A percentile compares a stretch with the other conserved stretches of the same genome.
These are phyloP conservation scores for Lagria hirta DNA, from an alignment of 2,888 invertebrate species.

Conservation along the genomic window DNA sequence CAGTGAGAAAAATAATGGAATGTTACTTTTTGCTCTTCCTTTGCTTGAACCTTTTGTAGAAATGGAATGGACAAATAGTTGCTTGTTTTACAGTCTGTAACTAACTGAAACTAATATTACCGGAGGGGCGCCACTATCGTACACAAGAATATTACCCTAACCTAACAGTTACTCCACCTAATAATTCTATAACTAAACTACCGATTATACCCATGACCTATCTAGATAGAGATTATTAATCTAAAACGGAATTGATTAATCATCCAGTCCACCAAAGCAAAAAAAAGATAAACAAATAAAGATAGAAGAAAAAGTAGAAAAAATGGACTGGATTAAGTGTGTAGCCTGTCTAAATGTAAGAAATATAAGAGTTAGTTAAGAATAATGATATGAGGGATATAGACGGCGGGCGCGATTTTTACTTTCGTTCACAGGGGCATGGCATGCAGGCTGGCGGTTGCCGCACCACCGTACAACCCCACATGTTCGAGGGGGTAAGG, in stretches of 20 bases:
- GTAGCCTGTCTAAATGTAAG: constrained; percentile 17
- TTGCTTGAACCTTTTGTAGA: constrained; percentile 14
- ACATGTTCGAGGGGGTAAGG: constrained; percentile 67
- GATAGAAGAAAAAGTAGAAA: constrained; percentile 5
- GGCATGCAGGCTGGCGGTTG: constrained; percentile 67
- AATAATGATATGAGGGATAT: constrained; percentile 14
- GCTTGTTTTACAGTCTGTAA: constrained; percentile 30
- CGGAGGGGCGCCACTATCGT: constrained; percentile 46
- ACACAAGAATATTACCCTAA: constrained; percentile 44
- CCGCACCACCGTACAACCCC: constrained; percentile 61
- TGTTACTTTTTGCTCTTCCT: too few relatives aligned
- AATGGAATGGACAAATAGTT: constrained; percentile 25
- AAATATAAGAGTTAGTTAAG: constrained; percentile 7
- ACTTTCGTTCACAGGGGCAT: constrained; percentile 78
- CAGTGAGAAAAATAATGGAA: too few relatives aligned
- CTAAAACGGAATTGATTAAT: constrained; percentile 32
- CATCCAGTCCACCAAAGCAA: constrained; percentile 28
- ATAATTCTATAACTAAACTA: constrained; percentile 46
- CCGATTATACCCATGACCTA: constrained; percentile 45
- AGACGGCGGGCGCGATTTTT: constrained; percentile 18
- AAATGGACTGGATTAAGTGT: constrained; percentile 10
- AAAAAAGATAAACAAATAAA: constrained; percentile 10
- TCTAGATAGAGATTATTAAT: constrained; percentile 42
- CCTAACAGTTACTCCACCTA: constrained; percentile 48
- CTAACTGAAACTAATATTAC: constrained; percentile 38